Evolutionary conservation across 2,888 invertebrate genomes (phyloP), one percentile per base, ranked within the genome.

Genomic region (Ichneumoninae sp.): DNA sequence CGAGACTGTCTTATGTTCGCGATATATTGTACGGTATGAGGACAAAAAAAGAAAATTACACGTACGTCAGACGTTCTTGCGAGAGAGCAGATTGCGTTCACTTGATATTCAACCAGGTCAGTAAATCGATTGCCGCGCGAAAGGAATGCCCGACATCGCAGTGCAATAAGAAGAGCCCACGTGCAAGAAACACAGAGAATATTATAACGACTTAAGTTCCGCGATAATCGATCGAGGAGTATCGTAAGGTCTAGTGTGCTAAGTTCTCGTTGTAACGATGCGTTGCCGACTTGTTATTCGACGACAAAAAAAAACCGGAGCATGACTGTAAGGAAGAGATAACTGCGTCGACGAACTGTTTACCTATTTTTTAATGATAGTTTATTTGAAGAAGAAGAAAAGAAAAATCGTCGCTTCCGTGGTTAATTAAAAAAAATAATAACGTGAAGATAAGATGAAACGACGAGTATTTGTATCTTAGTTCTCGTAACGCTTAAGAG

Each of bases 401-500:
- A 52, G 13, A 40, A 57, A 60, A 47, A 60, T 52, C 36, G 36
- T 78, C 57, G 62, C 65, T 78, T 75, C 54, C 70, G 84, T 74
- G 70, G 70, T 81, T 57, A 47, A 19, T 44, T 13, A 50, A 19
- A 69, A 54, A 47, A 52, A 69, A 26, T 3, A 26, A 26, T 22
- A 33, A 69, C 19, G 40, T 65, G 36, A 54, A 30, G 33, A 69
- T 76, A 22, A 30, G n/a, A 74, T 22, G 36, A 81, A 65, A 70
- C 70, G 71, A 77, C 80, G 84, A 84, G 81, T 84, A 84, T 84
- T 84, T 78, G 78, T 81, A 71, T 78, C 80, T 75, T 84, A 84
- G 75, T 79, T 82, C 66, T 69, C 26, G 57, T 81, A 69, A 82
- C n/a, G 65, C 79, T 79, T 82, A 75, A 84, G 81, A 75, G 81